Base-by-base conservation (phyloP, 1,140 invertebrate species). In the Pantala flavescens region DNA sequence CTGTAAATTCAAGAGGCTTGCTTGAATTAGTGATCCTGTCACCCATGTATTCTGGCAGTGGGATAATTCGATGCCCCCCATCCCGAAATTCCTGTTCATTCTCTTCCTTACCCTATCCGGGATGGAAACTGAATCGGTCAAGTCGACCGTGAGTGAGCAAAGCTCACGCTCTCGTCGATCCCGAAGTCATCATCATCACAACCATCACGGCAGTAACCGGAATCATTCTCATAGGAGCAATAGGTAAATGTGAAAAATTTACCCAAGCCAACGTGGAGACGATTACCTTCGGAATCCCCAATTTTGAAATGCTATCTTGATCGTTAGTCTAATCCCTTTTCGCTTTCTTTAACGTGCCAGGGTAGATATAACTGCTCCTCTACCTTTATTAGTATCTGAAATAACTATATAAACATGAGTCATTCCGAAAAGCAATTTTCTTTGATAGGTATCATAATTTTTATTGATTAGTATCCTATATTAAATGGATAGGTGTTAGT, bases 101-200 rank as follows among this genome's bases (percentile, higher is more conserved):
- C 49, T 63, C 49, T 12, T 63, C 49, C 49, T 63, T 63, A 63
- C 49, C 49, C 49, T 63, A 7, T 63, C 49, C 42, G 83, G 80
- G 79, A 88, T 88, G 87, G 87, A 88, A 82, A 88, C 87, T 76
- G 87, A 88, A 80, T 87, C 86, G 73, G 86, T 88, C 77, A 84
- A 87, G 78, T 88, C 87, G 43, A 82, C 80, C 79, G 82, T 82
- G 80, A 84, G 83, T 77, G 87, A 88, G 78, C 82, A 87, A 76
- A 88, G 87, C 81, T 85, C 86, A 77, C 83, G 86, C 76, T 87
- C 86, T 43, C 82, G 86, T 63, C 81, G 87, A 43, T 87, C 86
- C 75, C 24, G 83, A 72, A 81, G 81, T 43, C 86, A 87, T 71
- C 78, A 86, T 74, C 86, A 88, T 77, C 83, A 84, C 77, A 80